Evolutionary conservation across 2,113 vertebrate species (phyloP).

Genomic region (Hemichromis elongatus): DNA sequence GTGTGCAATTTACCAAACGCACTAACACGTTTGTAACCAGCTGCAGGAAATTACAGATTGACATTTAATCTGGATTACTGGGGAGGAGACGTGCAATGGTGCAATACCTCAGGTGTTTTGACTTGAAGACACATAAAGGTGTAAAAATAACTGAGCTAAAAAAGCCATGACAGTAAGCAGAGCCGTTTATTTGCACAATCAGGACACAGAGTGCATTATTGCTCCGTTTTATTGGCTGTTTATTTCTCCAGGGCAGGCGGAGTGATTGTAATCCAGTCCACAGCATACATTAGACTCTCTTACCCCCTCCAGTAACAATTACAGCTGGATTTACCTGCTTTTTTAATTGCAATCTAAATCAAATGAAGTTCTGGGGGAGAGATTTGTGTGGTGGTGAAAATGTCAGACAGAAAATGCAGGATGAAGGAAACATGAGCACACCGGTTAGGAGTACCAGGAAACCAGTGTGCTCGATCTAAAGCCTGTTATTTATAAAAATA

Average conservation of each 20-base stretch:
- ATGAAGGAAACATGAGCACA: neutral
- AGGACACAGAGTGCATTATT: neutral
- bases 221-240: neutral
- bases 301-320: neutral
- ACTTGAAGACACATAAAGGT: neutral
- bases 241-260: neutral
- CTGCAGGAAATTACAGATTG: neutral
- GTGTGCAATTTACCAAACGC: neutral
- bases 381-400: neutral
- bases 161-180: rapidly evolving
- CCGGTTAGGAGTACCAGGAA: neutral
- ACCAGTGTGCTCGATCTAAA: neutral
- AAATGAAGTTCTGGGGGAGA: neutral
- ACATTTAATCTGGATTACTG: neutral
- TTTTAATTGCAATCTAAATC: neutral
- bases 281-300: neutral
- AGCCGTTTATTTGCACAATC: neutral
- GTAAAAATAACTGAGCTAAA: neutral
- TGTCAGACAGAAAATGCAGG: neutral
- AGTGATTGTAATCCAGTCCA: neutral
- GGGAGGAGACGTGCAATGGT: rapidly evolving
- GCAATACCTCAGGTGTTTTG: neutral
- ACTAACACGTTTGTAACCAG: neutral
- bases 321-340: neutral
- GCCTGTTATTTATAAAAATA: too few relatives aligned